Percentiles rank a stretch among this genome's conserved stretches.
phyloP scores from a whole-genome alignment of 2,797 vertebrate genomes.

The Hypotaenidia okinawae region DNA sequence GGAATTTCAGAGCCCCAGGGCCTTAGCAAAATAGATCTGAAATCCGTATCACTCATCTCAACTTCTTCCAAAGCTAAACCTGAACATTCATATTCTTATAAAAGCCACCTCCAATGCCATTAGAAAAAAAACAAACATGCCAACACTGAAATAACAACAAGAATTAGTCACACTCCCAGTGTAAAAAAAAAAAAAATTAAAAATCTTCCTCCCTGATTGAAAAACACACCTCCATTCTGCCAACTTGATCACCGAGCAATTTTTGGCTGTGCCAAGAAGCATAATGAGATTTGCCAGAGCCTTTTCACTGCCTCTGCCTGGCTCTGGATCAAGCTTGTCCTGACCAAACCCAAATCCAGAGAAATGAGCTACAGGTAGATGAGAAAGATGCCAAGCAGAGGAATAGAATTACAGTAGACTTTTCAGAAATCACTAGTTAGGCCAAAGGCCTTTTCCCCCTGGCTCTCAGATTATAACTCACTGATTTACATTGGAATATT shows the following conservation, averaged over 20 bases:
- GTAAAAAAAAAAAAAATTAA: too few relatives aligned
- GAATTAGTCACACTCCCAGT: background rate
- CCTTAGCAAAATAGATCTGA: background rate
- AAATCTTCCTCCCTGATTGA: background rate
- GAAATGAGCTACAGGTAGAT: constrained; percentile 2
- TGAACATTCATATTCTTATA: background rate
- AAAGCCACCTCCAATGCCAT: background rate
- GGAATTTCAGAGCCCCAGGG: background rate
- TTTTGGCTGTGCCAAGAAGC: background rate
- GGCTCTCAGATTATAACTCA: constrained; percentile 50
- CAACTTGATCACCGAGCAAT: background rate
- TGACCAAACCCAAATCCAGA: background rate
- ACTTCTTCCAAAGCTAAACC: background rate
- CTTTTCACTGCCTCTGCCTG: background rate
- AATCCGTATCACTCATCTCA: background rate
- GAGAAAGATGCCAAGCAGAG: constrained; percentile 9
- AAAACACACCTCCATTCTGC: background rate
- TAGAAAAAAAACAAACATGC: background rate
- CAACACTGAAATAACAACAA: background rate
- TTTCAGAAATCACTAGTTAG: constrained; percentile 56
- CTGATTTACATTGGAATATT: constrained; percentile 63
- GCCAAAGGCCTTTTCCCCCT: background rate
- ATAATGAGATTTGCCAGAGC: background rate
- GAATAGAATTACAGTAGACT: background rate
- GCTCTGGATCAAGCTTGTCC: background rate